Conservation (phyloP, 2,113 vertebrate genomes). For the Brienomyrus brachyistius region DNA sequence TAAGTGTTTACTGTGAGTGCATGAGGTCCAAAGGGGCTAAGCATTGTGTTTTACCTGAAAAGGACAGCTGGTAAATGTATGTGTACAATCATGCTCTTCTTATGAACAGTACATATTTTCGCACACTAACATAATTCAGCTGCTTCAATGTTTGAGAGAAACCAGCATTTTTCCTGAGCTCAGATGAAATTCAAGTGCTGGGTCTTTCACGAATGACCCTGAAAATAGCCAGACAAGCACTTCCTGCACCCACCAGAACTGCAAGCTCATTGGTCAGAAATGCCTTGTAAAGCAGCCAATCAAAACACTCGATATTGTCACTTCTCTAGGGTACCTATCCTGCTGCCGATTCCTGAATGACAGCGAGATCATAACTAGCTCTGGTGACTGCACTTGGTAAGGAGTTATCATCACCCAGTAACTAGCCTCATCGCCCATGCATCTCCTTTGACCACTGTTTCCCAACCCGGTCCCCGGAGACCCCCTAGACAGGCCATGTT, state of each 20-base stretch:
- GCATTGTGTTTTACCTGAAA: not conserved
- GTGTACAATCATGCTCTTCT: not conserved
- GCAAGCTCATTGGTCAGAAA: not conserved
- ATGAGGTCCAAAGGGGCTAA: not conserved
- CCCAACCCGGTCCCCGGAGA: not conserved
- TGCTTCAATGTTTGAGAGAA: not conserved
- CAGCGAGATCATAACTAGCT: slow-evolving; percentile 93
- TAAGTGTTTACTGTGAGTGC: not conserved
- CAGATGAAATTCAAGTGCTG: not conserved
- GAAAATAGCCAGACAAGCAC: not conserved
- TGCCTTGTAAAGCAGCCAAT: not conserved
- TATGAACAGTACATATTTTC: not conserved
- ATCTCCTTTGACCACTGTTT: not conserved
- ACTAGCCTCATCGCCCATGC: not conserved
- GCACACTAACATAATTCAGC: not conserved
- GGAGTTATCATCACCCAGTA: slow-evolving; percentile 20
- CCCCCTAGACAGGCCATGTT: not conserved
- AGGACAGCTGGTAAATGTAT: not conserved
- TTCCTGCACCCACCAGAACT: not conserved
- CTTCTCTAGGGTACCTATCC: slow-evolving; percentile 82
- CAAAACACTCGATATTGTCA: not conserved
- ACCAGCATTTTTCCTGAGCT: not conserved
- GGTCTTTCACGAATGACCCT: not conserved
- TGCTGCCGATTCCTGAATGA: slow-evolving; percentile 95
- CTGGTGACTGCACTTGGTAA: slow-evolving; percentile 95